phyloP scores from a whole-genome alignment of 1,140 invertebrate species.

The Penaeus chinensis region DNA sequence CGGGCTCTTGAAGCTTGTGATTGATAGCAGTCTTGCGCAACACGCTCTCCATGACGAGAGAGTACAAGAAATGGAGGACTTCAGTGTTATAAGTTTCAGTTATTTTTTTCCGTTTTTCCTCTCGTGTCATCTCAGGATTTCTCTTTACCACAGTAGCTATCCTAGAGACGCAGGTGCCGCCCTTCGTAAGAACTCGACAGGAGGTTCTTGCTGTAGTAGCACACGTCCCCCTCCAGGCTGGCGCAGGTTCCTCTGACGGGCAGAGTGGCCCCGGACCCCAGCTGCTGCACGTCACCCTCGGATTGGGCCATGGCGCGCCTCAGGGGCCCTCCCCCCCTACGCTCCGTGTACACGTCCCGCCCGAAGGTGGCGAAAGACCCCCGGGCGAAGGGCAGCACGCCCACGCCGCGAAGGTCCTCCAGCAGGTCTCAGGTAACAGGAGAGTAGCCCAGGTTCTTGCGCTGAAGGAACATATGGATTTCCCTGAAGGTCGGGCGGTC shows the following conservation, averaged over 20 bases:
- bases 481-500: slow-evolving; percentile 79
- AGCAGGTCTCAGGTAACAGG: slow-evolving; percentile 61
- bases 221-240: slow-evolving; percentile 48
- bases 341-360: slow-evolving; percentile 42
- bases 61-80: no score
- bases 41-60: no score
- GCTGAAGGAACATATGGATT: slow-evolving; percentile 80
- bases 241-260: slow-evolving; percentile 27
- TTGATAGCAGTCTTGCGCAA: no score
- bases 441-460: slow-evolving; percentile 78
- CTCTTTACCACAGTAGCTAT: neutral
- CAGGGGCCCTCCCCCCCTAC: slow-evolving; percentile 16
- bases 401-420: slow-evolving; percentile 43
- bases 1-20: neutral
- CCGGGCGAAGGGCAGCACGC: slow-evolving; percentile 36
- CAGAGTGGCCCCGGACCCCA: slow-evolving; percentile 31
- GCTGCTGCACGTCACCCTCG: slow-evolving; percentile 51
- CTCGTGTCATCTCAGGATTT: neutral
- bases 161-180: slow-evolving; percentile 28
- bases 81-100: no score
- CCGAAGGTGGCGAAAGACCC: slow-evolving; percentile 46
- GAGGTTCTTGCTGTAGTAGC: slow-evolving; percentile 42
- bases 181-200: slow-evolving; percentile 37
- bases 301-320: slow-evolving; percentile 41
- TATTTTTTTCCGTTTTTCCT: neutral